Evolutionary conservation across 2,888 invertebrate genomes (phyloP), one percentile per base, ranked within the genome.

Genomic region (Chesias legatella): DNA sequence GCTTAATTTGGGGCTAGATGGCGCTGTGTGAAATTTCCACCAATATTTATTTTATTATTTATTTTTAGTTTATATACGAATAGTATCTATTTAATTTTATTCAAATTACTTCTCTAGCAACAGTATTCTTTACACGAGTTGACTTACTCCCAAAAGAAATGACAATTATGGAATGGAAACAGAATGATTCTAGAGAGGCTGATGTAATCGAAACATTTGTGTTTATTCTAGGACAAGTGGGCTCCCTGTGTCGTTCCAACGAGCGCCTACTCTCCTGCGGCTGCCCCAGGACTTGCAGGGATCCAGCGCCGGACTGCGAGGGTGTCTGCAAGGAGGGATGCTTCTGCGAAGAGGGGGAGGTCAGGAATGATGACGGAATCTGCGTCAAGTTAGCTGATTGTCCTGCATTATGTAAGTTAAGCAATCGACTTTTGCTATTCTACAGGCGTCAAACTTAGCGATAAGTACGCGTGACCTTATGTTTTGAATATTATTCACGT

Each of bases 381-480:
- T 82, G 82, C 33, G 63, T 82, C 2, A 60, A 73, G 36, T 53
- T 79, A n/a, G 51, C 71, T 2, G 66, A 74, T 0, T 82, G 81
- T 37, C 79, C 79, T 0, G 55, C 62, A 3, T 42, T 59, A 2
- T 34, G 78, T 79, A 37, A 74, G 73, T 58, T 20, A 21, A 17
- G 13, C 1, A 8, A 6, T 1, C 7, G 4, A 23, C 11, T 10
- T 11, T 5, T n/a, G n/a, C n/a, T 10, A n/a, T n/a, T 5, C 7
- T 9, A 1, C 1, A 8, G 4, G 9, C 5, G 10, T 25, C 5
- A 8, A 8, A 25, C 2, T 8, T 9, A 8, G 9, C 25, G 1
- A 25, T 25, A n/a, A n/a, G n/a, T n/a, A n/a, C n/a, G n/a, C n/a
- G n/a, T 8, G 1, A 25, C 1, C 7, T 9, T n/a, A 20, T 20